Base-by-base conservation (phyloP, 2,113 vertebrate species). In the Collichthys lucidus region DNA sequence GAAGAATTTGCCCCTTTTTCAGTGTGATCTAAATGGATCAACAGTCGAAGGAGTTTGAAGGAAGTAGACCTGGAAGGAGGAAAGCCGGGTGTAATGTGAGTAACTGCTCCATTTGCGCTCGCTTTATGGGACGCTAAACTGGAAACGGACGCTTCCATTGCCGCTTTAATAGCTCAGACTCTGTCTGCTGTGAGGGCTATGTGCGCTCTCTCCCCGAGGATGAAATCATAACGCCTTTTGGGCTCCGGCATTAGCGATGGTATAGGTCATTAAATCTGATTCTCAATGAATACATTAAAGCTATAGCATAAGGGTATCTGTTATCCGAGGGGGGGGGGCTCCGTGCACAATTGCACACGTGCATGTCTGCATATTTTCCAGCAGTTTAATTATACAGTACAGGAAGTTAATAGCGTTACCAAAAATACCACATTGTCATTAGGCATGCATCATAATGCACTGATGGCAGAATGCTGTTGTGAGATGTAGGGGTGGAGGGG, bases 241-340 rank as follows among this genome's bases (percentile, higher is more conserved):
- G 76, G 59, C 60, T 70, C 4, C 24, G n/a, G 77, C 70, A 64
- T 83, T 49, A 77, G 57, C 20, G 59, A 31, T 5, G 64, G 56
- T 24, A 50, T 4, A 74, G 78, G 46, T 78, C 85, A 84, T 86
- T 86, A 82, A 74, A 64, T 81, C 68, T 2, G 53, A 60, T 52
- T 82, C 82, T 42, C 64, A 68, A 17, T 66, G 67, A 75, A 60
- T 56, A 49, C 0, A 16, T 2, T 59, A 12, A 57, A 46, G 49
- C 47, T 17, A 29, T 2, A 19, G 73, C 65, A 53, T n/a, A 60
- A 64, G n/a, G 2, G 24, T 2, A 12, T 69, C 62, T 31, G 10
- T 47, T 63, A 50, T 60, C 65, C 19, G 16, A 47, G 26, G 26
- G 26, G n/a, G n/a, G n/a, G 5, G 17, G 66, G 10, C n/a, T 35